Evolutionary conservation across 2,113 vertebrate genomes (phyloP), one percentile per base, ranked within the genome.

Genomic region (Hiodon tergisus): DNA sequence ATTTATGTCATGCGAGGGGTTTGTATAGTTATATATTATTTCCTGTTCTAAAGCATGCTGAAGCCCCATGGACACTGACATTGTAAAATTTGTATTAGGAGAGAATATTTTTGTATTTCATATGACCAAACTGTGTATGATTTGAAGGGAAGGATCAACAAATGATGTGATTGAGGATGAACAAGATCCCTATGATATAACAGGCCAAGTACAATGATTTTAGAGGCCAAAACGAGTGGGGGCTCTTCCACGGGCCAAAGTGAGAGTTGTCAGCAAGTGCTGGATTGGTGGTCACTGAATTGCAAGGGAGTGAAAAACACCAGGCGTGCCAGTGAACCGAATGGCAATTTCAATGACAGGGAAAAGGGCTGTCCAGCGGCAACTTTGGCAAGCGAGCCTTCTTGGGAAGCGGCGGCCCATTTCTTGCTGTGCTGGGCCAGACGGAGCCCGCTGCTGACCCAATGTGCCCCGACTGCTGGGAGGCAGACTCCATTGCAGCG

Each of bases 261-360:
- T 47, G 67, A 57, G 6, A 11, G 4, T 71, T 76, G 46, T 75
- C 68, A 63, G 31, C 48, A 70, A 70, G 68, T 67, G 3, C 47
- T 6, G 47, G 59, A 53, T 76, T 74, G 73, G 71, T 55, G 17
- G 7, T 55, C 47, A 31, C 58, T 74, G 62, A 55, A 79, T 79
- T 76, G 71, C 50, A 8, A 0, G 59, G 72, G 59, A 70, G 68
- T 65, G 55, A 51, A 8, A 75, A 53, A 51, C 31, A 58, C 31
- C 31, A 31, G 31, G 31, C 31, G 31, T 31, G 31, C 31, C 31
- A 31, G 2, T 2, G 31, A 31, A 31, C 31, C 31, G 31, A 31
- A 31, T 31, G 31, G 31, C 31, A 31, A 31, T 31, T 31, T 31
- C 31, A 31, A 31, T 31, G 31, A 31, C 31, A 2, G 31, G 31